Evolutionary conservation across 2,888 invertebrate genomes (phyloP).

Genomic region (Didymodactylos carnosus): DNA sequence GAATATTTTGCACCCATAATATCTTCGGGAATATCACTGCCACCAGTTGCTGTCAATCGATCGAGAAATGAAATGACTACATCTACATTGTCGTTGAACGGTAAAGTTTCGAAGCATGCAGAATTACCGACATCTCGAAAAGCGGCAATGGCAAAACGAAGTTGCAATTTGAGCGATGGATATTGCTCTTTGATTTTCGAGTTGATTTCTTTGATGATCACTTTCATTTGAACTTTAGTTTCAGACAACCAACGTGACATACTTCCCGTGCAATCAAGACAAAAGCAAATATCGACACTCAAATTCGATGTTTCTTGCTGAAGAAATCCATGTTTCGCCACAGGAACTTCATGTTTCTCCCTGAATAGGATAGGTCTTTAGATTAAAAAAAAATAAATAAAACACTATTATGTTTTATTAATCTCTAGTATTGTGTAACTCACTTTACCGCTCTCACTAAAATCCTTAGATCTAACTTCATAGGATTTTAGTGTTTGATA

Average conservation of each 20-base stretch:
- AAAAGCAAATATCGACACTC: neutral
- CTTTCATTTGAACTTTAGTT: neutral
- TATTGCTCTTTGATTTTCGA: neutral
- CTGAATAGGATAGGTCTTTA: too few relatives aligned
- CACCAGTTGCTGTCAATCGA: neutral
- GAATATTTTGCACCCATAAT: neutral
- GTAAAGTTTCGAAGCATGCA: neutral
- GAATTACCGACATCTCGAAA: neutral
- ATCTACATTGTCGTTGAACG: neutral
- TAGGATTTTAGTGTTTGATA: too few relatives aligned
- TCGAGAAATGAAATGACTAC: neutral
- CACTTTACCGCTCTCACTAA: too few relatives aligned
- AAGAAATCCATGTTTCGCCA: too few relatives aligned
- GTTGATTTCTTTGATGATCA: neutral
- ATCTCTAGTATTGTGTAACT: too few relatives aligned
- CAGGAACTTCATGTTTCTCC: too few relatives aligned
- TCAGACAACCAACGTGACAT: neutral
- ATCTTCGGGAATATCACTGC: neutral
- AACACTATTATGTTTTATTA: too few relatives aligned
- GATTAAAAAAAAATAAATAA: too few relatives aligned
- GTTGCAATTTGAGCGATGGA: neutral
- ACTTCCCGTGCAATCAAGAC: neutral
- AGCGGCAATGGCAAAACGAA: neutral
- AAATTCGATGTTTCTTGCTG: too few relatives aligned
- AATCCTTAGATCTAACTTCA: too few relatives aligned